Percentiles rank a stretch among this genome's conserved stretches.
phyloP scores from a whole-genome alignment of 1,140 invertebrate species.

The Nymphalis io region DNA sequence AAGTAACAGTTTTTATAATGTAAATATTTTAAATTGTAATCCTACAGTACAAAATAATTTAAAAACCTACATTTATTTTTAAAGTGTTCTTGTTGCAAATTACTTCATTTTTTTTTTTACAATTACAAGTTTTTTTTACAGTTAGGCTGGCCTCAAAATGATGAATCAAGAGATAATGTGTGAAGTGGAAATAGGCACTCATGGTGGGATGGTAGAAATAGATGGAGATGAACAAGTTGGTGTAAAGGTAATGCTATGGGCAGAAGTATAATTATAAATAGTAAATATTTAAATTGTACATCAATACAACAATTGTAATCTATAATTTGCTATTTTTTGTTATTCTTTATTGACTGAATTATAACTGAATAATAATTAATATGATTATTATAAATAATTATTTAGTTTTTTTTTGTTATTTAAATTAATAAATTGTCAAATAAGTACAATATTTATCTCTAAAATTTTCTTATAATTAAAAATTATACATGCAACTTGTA shows the following conservation, averaged over 20 bases:
- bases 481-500: too few relatives aligned
- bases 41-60: not conserved
- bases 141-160: constrained; percentile 52
- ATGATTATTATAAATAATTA: too few relatives aligned
- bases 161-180: constrained; percentile 83
- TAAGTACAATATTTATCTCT: too few relatives aligned
- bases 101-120: not conserved
- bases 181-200: constrained; percentile 81
- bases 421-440: too few relatives aligned
- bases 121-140: constrained; percentile 29
- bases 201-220: constrained; percentile 76
- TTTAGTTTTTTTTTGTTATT: too few relatives aligned
- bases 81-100: not conserved
- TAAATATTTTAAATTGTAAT: constrained; percentile 2
- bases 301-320: too few relatives aligned
- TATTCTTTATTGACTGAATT: too few relatives aligned
- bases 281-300: too few relatives aligned
- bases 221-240: constrained; percentile 80
- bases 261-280: not conserved
- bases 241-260: constrained; percentile 59
- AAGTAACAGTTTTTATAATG: not conserved
- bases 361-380: too few relatives aligned
- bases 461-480: too few relatives aligned
- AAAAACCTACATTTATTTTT: not conserved
- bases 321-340: too few relatives aligned